Base-by-base conservation (phyloP, 92 coral and sea anemone species). In the Montipora capitata region DNA sequence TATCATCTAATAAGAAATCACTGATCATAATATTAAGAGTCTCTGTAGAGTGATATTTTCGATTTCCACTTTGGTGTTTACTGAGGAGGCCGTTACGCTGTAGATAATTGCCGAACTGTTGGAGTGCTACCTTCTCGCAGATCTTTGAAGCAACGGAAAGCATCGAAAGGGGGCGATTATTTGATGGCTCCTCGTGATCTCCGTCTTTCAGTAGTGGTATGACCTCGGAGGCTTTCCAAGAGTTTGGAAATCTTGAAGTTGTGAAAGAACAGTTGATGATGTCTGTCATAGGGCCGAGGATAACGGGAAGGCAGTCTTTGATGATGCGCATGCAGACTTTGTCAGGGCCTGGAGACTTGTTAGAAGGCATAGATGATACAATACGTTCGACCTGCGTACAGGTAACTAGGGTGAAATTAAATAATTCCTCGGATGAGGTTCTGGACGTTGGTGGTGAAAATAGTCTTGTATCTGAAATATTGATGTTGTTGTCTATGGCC, bases 341-440 rank as follows among this genome's bases (percentile, higher is more conserved):
- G 65, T 83, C 88, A n/a, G 83, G 89, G 20, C 84, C 89, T n/a
- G 89, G 83, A 13, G 89, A 58, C 67, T 85, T 85, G 44, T 85
- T 85, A 7, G 78, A 62, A 20, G 85, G 85, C 78, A 64, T 80
- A 14, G 51, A 45, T 45, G 51, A 45, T 45, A 45, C 51, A 45
- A 45, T 45, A 45, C 51, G 51, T 45, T 2, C 67, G 67, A 77
- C 82, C 58, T 54, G 67, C 18, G 85, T 59, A 59, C 76, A 79
- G 74, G 51, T 79, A 79, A 79, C 85, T 20, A 57, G 74, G 40
- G 57, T 52, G 56, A 79, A 79, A 79, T 59, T 11, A 74, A 82
- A 82, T 74, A 82, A 61, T 17, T 67, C 79, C 45, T 82, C 79
- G 45, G 78, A 74, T 39, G 74, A 67, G 74, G 67, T 67, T 82